A percentile compares a stretch with the other conserved stretches of the same genome.
phyloP scores from a whole-genome alignment of 2,888 invertebrate species.

The Zaprionus obscuricornis region DNA sequence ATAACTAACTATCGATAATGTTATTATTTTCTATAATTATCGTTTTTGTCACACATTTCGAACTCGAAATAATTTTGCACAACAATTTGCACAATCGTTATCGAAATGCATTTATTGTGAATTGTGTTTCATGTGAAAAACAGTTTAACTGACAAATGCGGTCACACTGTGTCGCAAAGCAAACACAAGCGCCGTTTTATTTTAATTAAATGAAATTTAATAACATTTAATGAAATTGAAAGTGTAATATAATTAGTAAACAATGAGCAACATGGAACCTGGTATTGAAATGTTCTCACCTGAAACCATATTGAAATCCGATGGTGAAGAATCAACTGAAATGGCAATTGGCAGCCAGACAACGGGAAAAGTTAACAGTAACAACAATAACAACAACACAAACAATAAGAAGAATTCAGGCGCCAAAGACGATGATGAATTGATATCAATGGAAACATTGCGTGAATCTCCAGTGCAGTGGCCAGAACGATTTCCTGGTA shows the following conservation, averaged over 20 bases:
- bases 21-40: too few species aligned
- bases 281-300: conserved; percentile 43
- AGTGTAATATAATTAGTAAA: too few species aligned
- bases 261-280: conserved; percentile 43
- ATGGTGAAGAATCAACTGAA: conserved; percentile 23
- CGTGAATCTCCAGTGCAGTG: conserved; percentile 97
- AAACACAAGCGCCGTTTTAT: conserved; percentile 46
- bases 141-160: conserved; percentile 39
- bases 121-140: background rate
- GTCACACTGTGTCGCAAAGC: conserved; percentile 34
- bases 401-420: conserved; percentile 5
- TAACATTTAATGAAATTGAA: too few species aligned
- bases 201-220: conserved; percentile 8
- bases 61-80: too few species aligned
- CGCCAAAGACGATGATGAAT: conserved; percentile 87
- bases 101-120: too few species aligned
- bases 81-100: too few species aligned
- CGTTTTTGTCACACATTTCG: too few species aligned
- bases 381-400: conserved; percentile 1
- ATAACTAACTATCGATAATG: too few species aligned
- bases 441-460: conserved; percentile 95
- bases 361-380: background rate
- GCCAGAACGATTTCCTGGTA: conserved; percentile 98
- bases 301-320: conserved; percentile 55
- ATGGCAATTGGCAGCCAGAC: background rate